These are phyloP conservation scores for Nomada ferruginata DNA, from an alignment of 2,888 invertebrate species.

Conservation along the genomic window DNA sequence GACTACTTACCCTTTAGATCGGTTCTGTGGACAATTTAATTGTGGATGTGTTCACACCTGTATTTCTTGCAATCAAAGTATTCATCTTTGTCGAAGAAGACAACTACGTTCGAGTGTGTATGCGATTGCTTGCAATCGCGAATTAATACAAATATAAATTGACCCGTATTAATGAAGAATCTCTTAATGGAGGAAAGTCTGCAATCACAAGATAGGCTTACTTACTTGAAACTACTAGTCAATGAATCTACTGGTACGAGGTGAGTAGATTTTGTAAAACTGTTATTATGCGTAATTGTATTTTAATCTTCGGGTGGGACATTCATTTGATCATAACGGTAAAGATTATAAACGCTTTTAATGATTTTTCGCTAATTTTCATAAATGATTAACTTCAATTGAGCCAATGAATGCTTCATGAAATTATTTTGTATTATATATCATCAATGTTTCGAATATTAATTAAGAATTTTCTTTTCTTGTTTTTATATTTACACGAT, in stretches of 20 bases:
- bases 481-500: not conserved
- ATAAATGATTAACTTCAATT: not conserved
- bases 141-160: constrained; percentile 76
- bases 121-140: constrained; percentile 64
- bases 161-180: constrained; percentile 75
- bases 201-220: constrained; percentile 83
- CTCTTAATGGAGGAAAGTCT: constrained; percentile 81
- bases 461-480: not conserved
- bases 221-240: constrained; percentile 83
- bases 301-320: constrained; percentile 80
- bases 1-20: not conserved
- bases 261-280: constrained; percentile 83
- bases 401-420: not conserved
- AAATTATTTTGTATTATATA: not conserved
- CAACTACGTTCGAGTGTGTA: constrained; percentile 68
- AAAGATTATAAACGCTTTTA: constrained; percentile 61
- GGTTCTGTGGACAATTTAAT: constrained; percentile 24
- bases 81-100: constrained; percentile 66
- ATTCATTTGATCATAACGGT: constrained; percentile 49
- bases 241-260: constrained; percentile 80
- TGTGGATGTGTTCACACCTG: constrained; percentile 44
- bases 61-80: constrained; percentile 51
- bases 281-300: constrained; percentile 80
- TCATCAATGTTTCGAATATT: not conserved
- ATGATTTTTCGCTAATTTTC: constrained; percentile 9